Conservation (phyloP, 2,797 vertebrate genomes). For the Emys orbicularis region DNA sequence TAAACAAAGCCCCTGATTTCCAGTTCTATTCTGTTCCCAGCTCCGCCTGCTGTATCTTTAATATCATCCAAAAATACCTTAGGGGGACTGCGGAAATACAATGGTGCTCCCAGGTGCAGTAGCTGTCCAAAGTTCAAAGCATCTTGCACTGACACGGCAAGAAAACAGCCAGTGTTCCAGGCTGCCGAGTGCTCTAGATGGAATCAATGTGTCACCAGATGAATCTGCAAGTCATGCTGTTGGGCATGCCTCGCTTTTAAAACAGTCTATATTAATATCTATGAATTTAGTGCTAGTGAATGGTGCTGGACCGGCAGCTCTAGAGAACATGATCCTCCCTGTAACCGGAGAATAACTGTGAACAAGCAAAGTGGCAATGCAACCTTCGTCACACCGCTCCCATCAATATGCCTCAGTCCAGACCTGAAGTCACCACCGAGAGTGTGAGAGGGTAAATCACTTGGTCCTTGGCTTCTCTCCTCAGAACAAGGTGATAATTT, state of each 20-base stretch:
- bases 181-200: background rate
- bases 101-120: background rate
- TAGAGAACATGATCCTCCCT: background rate
- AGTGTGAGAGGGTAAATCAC: background rate
- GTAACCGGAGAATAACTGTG: background rate
- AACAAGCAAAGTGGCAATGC: background rate
- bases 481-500: background rate
- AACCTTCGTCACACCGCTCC: background rate
- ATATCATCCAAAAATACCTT: background rate
- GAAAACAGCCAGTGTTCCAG: background rate
- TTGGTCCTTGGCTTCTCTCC: background rate
- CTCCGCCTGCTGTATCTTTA: background rate
- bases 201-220: background rate
- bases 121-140: background rate
- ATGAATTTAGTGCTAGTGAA: background rate
- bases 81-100: background rate
- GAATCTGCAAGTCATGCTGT: fast-evolving
- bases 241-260: background rate
- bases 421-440: background rate
- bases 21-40: background rate
- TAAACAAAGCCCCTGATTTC: background rate
- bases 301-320: background rate
- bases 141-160: too few species aligned
- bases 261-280: background rate
- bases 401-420: background rate